Percentiles rank a stretch among this genome's conserved stretches.
Conservation (phyloP, 2,888 invertebrate species). For the Leptinotarsa juncta region DNA sequence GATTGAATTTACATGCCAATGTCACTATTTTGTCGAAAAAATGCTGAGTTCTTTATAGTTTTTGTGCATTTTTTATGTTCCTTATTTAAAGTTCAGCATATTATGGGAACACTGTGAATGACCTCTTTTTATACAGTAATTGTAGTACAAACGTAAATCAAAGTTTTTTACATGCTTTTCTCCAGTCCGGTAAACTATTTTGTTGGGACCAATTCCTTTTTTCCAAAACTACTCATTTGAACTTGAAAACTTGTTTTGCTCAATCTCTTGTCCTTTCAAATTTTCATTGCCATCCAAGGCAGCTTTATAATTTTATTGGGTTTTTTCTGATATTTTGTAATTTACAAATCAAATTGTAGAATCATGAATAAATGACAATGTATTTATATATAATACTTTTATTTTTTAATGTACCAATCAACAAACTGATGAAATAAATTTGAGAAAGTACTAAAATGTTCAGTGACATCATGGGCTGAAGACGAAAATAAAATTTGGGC, state of each 20-base stretch:
- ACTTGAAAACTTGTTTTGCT: conserved; percentile 2
- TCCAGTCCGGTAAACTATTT: conserved; percentile 5
- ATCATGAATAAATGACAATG: conserved; percentile 25
- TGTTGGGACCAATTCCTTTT: conserved; percentile 21
- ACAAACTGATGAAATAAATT: neutral
- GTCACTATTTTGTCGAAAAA: neutral
- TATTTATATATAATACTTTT: conserved; percentile 15
- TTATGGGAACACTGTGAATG: neutral
- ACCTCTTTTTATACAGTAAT: neutral
- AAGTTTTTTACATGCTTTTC: neutral
- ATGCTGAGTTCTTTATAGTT: neutral
- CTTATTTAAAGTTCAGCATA: neutral
- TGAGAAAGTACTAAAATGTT: neutral
- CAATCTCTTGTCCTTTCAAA: neutral
- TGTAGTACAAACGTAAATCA: conserved; percentile 24
- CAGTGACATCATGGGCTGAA: neutral
- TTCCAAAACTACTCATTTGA: neutral
- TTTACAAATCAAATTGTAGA: conserved; percentile 22
- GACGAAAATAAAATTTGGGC: too few relatives aligned
- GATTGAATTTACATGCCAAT: neutral
- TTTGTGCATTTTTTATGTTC: neutral
- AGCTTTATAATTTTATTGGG: neutral
- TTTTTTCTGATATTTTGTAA: conserved; percentile 23
- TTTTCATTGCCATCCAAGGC: neutral
- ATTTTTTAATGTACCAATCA: neutral